Percentiles rank a stretch among this genome's conserved stretches.
These are phyloP conservation scores for Meteorus sp. DNA, from an alignment of 1,140 invertebrate genomes.

Conservation along the genomic window DNA sequence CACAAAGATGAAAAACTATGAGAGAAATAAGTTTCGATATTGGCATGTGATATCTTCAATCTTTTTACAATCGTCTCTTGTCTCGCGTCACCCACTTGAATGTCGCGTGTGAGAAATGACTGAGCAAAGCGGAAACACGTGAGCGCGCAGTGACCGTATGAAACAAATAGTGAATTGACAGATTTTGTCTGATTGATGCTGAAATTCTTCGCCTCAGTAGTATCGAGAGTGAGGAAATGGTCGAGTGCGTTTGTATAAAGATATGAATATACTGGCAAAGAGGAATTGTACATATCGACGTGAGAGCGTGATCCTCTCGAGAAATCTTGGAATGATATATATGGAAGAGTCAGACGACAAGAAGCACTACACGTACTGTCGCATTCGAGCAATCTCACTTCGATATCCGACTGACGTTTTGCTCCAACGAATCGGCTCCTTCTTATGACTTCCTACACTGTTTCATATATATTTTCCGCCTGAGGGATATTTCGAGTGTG, in stretches of 20 bases:
- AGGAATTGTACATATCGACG: neutral
- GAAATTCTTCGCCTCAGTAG: neutral
- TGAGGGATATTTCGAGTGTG: slow-evolving; percentile 1
- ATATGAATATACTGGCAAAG: slow-evolving; percentile 9
- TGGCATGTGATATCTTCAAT: neutral
- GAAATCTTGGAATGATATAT: slow-evolving; percentile 1
- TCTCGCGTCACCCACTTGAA: no score
- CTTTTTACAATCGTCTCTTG: neutral
- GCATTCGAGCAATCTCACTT: slow-evolving; percentile 23
- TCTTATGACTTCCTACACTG: slow-evolving; percentile 11
- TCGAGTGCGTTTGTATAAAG: neutral
- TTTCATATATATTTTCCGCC: slow-evolving; percentile 22
- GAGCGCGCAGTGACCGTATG: slow-evolving; percentile 20
- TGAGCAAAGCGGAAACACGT: slow-evolving; percentile 23
- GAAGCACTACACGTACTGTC: slow-evolving; percentile 16
- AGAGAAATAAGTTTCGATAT: neutral
- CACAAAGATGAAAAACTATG: no score
- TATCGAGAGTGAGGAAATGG: slow-evolving; percentile 6
- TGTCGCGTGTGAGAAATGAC: slow-evolving; percentile 20
- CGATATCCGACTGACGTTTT: slow-evolving; percentile 27
- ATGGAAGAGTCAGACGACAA: slow-evolving; percentile 7
- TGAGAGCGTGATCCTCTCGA: neutral
- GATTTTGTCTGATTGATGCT: neutral
- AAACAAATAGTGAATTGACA: slow-evolving; percentile 9
- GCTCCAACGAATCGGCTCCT: slow-evolving; percentile 21